These are phyloP conservation scores for Apodemus speciosus DNA, from an alignment of 2,113 vertebrate species.

Conservation along the genomic window DNA sequence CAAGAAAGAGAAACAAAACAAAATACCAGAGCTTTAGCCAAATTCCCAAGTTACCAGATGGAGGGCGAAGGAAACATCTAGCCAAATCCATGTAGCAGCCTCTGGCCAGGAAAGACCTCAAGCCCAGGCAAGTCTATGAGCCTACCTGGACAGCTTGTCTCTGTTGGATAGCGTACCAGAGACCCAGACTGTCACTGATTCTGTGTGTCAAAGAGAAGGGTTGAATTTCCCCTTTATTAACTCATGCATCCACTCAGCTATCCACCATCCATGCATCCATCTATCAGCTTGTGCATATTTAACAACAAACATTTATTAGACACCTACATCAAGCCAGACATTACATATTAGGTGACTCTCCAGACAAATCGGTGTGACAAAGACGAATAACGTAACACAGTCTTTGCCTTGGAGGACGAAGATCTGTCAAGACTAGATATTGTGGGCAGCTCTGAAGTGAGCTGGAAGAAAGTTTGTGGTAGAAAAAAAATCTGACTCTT, in stretches of 20 bases:
- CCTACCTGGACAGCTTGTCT: slow-evolving; percentile 33
- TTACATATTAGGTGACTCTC: slow-evolving; percentile 13
- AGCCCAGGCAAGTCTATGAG: slow-evolving; percentile 24
- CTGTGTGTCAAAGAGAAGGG: slow-evolving; percentile 6
- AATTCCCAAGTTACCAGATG: slow-evolving; percentile 55
- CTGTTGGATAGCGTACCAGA: slow-evolving; percentile 8
- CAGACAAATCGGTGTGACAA: slow-evolving; percentile 17
- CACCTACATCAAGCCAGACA: slow-evolving; percentile 8
- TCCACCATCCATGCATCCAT: background rate
- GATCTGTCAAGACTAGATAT: slow-evolving; percentile 54
- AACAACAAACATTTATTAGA: slow-evolving; percentile 46
- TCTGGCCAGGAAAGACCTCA: slow-evolving; percentile 56
- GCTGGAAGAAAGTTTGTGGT: background rate
- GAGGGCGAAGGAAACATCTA: slow-evolving; percentile 46
- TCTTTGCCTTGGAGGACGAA: slow-evolving; percentile 44
- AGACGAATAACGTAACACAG: slow-evolving; percentile 33
- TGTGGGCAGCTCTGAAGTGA: slow-evolving; percentile 42
- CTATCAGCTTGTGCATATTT: slow-evolving; percentile 27
- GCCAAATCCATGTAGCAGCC: slow-evolving; percentile 27
- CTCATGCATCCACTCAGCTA: background rate
- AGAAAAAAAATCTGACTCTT: background rate
- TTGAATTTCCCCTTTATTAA: slow-evolving; percentile 9
- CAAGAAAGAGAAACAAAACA: slow-evolving; percentile 76
- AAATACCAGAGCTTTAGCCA: slow-evolving; percentile 78
- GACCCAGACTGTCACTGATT: background rate